Conservation (phyloP, 2,797 vertebrate species). For the Lemur catta region DNA sequence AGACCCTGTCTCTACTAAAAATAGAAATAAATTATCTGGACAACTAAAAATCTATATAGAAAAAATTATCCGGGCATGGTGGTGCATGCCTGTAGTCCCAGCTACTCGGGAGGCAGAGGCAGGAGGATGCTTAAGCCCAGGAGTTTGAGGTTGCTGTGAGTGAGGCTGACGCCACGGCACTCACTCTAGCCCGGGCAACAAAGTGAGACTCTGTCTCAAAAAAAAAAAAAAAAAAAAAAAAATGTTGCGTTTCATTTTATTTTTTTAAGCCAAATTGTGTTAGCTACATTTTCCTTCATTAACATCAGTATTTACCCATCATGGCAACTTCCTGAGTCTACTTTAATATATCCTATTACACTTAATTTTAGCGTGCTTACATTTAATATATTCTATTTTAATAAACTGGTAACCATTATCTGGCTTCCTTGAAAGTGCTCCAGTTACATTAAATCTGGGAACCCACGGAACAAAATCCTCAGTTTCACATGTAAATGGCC, state of each 20-base stretch:
- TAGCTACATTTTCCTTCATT: slow-evolving; percentile 54
- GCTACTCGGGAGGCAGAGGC: too few relatives aligned
- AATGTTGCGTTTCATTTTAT: slow-evolving; percentile 39
- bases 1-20: too few relatives aligned
- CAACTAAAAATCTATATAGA: too few relatives aligned
- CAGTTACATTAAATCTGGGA: not conserved
- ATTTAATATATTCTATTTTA: not conserved
- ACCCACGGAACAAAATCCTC: not conserved
- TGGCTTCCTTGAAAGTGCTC: not conserved
- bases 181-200: too few relatives aligned
- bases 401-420: not conserved
- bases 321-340: slow-evolving; percentile 54
- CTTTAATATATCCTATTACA: not conserved
- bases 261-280: slow-evolving; percentile 64
- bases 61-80: too few relatives aligned
- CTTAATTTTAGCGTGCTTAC: not conserved
- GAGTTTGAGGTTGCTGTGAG: too few relatives aligned
- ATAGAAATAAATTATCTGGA: too few relatives aligned
- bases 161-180: too few relatives aligned
- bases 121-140: too few relatives aligned
- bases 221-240: too few relatives aligned
- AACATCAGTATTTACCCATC: slow-evolving; percentile 45
- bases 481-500: not conserved
- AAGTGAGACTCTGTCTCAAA: too few relatives aligned
- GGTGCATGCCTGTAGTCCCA: too few relatives aligned